These are phyloP conservation scores for Euphonia xanthogaster DNA, from an alignment of 2,797 vertebrate species.

Conservation along the genomic window DNA sequence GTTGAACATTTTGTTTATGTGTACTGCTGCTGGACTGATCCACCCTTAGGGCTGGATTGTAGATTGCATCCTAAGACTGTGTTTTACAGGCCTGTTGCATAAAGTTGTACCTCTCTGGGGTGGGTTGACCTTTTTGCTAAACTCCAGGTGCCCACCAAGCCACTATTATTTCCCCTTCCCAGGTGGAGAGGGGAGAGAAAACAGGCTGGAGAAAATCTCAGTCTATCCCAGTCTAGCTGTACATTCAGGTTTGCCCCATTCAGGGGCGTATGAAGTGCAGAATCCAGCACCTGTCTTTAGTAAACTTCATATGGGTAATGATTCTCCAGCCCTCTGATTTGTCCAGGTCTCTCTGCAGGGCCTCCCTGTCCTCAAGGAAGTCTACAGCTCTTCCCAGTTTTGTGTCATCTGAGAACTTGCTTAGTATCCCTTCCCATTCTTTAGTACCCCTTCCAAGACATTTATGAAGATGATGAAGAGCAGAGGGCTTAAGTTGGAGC, in stretches of 20 bases:
- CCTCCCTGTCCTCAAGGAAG: not conserved
- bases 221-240: not conserved
- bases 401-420: not conserved
- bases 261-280: too few species aligned
- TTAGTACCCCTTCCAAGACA: not conserved
- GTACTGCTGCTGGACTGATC: not conserved
- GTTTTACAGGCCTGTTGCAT: not conserved
- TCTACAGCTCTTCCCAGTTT: not conserved
- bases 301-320: not conserved
- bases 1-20: not conserved
- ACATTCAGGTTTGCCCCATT: not conserved
- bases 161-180: not conserved
- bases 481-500: not conserved
- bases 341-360: not conserved
- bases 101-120: not conserved
- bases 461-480: not conserved
- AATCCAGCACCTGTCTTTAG: fast-evolving
- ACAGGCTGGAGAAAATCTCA: not conserved
- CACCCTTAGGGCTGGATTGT: not conserved
- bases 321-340: not conserved
- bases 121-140: not conserved
- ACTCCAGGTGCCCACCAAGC: not conserved
- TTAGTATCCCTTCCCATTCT: not conserved
- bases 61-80: not conserved
- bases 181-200: not conserved